phyloP scores from a whole-genome alignment of 2,797 vertebrate species.

The Eupleurogrammus muticus region DNA sequence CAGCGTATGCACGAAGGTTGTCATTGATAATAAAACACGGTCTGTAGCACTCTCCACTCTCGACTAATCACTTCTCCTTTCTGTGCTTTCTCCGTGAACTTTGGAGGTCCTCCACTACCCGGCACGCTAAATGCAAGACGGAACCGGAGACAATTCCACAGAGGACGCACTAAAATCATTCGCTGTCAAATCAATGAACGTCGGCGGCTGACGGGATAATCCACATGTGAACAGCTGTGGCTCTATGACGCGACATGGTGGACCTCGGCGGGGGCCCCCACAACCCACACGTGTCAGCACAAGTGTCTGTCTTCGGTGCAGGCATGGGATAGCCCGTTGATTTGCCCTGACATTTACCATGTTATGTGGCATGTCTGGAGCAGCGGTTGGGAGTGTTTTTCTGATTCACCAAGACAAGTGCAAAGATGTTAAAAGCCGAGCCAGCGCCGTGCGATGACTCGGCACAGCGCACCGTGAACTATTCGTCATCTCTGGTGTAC shows the following conservation, averaged over 20 bases:
- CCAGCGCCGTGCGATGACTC: conserved; percentile 20
- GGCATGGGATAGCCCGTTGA: conserved; percentile 52
- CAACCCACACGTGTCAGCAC: conserved; percentile 50
- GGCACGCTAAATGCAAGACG: conserved; percentile 57
- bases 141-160: conserved; percentile 54
- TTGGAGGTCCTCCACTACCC: conserved; percentile 30
- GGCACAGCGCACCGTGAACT: neutral
- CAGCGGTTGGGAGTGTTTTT: conserved; percentile 61
- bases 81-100: conserved; percentile 44
- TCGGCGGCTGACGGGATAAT: conserved; percentile 60
- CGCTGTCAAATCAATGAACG: conserved; percentile 71
- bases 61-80: conserved; percentile 34
- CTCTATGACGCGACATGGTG: conserved; percentile 44
- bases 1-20: conserved; percentile 29
- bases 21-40: conserved; percentile 40
- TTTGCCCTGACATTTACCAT: conserved; percentile 66
- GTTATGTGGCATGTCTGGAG: conserved; percentile 69
- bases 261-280: conserved; percentile 35
- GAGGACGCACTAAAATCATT: conserved; percentile 67
- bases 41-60: conserved; percentile 36
- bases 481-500: conserved; percentile 47
- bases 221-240: conserved; percentile 64
- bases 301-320: conserved; percentile 54
- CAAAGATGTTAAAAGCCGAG: conserved; percentile 75
- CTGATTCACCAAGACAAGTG: conserved; percentile 75